These are phyloP conservation scores for Sogatella furcifera DNA, from an alignment of 1,140 invertebrate species.

Conservation along the genomic window DNA sequence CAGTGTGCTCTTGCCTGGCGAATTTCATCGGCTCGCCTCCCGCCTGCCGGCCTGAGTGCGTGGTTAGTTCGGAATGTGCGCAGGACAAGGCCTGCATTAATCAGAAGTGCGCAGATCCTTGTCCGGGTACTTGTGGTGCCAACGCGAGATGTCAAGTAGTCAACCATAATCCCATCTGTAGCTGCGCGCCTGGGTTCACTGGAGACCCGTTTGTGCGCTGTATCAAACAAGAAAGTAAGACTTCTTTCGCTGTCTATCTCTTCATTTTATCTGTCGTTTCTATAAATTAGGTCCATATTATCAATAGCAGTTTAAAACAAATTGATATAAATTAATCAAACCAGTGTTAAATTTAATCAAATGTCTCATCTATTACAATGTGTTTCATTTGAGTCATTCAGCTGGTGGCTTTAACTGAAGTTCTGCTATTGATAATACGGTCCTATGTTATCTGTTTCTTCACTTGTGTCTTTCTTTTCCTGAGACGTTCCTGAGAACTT, in stretches of 20 bases:
- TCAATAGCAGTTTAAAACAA: no score
- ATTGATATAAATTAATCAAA: no score
- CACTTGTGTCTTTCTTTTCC: no score
- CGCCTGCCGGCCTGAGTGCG: constrained; percentile 35
- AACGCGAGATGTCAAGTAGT: constrained; percentile 35
- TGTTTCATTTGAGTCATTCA: no score
- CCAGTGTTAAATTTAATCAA: no score
- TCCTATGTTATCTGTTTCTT: no score
- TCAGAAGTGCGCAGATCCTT: constrained; percentile 35
- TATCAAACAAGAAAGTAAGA: constrained; percentile 28
- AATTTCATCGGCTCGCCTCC: constrained; percentile 37
- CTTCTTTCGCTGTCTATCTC: constrained; percentile 7
- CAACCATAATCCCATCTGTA: constrained; percentile 35
- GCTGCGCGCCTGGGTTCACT: constrained; percentile 31
- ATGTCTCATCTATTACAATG: no score
- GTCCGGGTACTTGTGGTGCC: constrained; percentile 36
- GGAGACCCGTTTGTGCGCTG: constrained; percentile 43
- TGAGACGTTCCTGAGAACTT: no score
- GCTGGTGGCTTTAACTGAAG: no score
- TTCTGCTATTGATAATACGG: no score
- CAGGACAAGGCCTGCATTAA: constrained; percentile 33
- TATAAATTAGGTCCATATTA: no score
- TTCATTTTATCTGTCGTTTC: constrained; percentile 6
- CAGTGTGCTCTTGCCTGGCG: constrained; percentile 38
- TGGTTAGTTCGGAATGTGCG: constrained; percentile 33